Evolutionary conservation across 1,140 invertebrate species (phyloP).

Genomic region (Lepidurus apus): DNA sequence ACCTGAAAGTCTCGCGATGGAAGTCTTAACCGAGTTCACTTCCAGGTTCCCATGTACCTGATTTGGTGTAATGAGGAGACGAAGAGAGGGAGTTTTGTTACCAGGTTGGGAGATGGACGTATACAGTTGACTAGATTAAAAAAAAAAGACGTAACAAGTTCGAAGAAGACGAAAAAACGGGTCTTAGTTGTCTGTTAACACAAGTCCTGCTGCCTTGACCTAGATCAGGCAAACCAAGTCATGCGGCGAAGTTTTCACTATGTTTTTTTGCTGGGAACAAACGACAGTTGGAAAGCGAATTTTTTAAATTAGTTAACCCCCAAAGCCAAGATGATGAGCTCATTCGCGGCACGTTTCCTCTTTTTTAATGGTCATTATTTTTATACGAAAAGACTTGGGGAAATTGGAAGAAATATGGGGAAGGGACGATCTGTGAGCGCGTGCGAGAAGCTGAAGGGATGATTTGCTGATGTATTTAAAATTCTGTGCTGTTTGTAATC

Average conservation of each 20-base stretch:
- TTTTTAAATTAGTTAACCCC: constrained; percentile 2
- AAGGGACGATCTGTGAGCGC: constrained; percentile 17
- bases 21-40: constrained; percentile 1
- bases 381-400: constrained; percentile 18
- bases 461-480: constrained; percentile 19
- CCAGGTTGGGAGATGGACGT: background rate
- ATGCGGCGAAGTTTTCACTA: constrained; percentile 9
- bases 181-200: constrained; percentile 7
- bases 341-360: background rate
- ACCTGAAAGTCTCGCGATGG: constrained; percentile 13
- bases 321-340: constrained; percentile 11
- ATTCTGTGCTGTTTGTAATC: constrained; percentile 22
- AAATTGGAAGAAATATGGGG: constrained; percentile 16
- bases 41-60: constrained; percentile 18
- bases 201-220: background rate
- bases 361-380: constrained; percentile 22
- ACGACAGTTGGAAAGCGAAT: background rate
- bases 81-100: constrained; percentile 4
- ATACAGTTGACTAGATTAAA: background rate
- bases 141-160: background rate
- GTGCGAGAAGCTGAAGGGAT: constrained; percentile 20
- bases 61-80: constrained; percentile 19
- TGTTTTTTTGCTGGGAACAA: background rate
- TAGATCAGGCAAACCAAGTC: constrained; percentile 12
- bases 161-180: background rate